Conservation (phyloP, 1,140 invertebrate species). For the Drosophila bocki region DNA sequence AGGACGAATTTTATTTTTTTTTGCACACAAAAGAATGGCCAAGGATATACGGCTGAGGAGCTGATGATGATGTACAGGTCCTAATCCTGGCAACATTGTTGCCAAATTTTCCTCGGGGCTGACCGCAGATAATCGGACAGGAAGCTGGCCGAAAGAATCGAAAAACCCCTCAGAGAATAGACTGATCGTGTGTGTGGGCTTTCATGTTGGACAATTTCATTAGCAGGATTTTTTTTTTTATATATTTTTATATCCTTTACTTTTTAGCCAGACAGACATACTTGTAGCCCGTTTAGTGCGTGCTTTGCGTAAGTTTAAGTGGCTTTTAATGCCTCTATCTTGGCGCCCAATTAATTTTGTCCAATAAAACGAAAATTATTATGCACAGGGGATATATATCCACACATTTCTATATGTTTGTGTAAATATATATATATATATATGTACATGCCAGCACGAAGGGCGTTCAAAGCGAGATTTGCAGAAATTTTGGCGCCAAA, state of each 20-base stretch:
- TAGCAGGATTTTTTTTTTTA: slow-evolving; percentile 46
- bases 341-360: slow-evolving; percentile 82
- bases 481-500: slow-evolving; percentile 84
- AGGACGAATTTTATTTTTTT: slow-evolving; percentile 21
- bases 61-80: slow-evolving; percentile 55
- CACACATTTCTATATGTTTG: slow-evolving; percentile 7
- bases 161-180: slow-evolving; percentile 34
- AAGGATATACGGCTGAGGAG: slow-evolving; percentile 72
- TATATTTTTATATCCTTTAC: slow-evolving; percentile 8
- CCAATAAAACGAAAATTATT: slow-evolving; percentile 79
- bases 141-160: slow-evolving; percentile 49
- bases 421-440: neutral
- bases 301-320: slow-evolving; percentile 63
- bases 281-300: slow-evolving; percentile 36
- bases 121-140: slow-evolving; percentile 80
- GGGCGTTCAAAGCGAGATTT: slow-evolving; percentile 78
- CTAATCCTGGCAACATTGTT: slow-evolving; percentile 73
- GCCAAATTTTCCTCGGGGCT: slow-evolving; percentile 65
- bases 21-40: slow-evolving; percentile 51
- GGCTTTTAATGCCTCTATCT: slow-evolving; percentile 82
- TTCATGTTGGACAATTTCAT: slow-evolving; percentile 68
- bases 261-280: slow-evolving; percentile 11
- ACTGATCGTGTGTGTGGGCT: slow-evolving; percentile 41
- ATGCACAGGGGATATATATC: slow-evolving; percentile 65
- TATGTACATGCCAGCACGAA: slow-evolving; percentile 47